Evolutionary conservation across 1,140 invertebrate species (phyloP).

Genomic region (Charaxes varanes): DNA sequence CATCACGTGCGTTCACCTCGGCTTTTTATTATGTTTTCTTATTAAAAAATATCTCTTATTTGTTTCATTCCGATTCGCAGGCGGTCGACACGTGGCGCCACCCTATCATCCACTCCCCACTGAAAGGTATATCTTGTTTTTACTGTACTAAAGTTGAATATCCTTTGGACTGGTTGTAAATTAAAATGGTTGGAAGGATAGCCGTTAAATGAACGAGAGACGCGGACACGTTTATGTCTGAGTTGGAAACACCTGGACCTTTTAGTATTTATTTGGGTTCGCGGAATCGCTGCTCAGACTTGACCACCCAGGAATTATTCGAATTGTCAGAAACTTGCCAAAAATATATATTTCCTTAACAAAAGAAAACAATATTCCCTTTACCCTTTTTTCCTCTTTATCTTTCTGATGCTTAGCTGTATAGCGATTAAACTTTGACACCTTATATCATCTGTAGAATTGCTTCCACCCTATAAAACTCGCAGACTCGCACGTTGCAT

Average conservation of each 20-base stretch:
- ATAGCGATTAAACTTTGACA: too few relatives aligned
- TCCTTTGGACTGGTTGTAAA: conserved; percentile 2
- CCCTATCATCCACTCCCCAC: conserved; percentile 21
- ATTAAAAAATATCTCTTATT: conserved; percentile 30
- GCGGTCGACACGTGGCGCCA: conserved; percentile 31
- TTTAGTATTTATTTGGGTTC: conserved; percentile 15
- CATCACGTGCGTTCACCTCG: conserved; percentile 32
- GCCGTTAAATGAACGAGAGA: conserved; percentile 27
- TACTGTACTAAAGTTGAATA: not conserved
- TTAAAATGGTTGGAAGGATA: conserved; percentile 16
- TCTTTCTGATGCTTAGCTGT: too few relatives aligned
- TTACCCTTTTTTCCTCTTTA: too few relatives aligned
- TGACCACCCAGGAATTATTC: conserved; percentile 13
- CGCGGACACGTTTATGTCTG: conserved; percentile 30
- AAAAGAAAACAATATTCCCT: too few relatives aligned
- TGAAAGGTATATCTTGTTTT: conserved; percentile 10
- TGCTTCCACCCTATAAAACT: too few relatives aligned
- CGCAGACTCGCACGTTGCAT: too few relatives aligned
- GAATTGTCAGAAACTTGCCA: too few relatives aligned
- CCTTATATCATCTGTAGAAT: too few relatives aligned
- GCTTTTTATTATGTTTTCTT: conserved; percentile 26
- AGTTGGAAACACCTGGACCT: conserved; percentile 26
- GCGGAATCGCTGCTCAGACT: conserved; percentile 8
- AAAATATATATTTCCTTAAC: too few relatives aligned
- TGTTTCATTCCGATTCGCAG: conserved; percentile 29